Conservation (phyloP, 2,113 vertebrate species). For the Acrocephalus arundinaceus region DNA sequence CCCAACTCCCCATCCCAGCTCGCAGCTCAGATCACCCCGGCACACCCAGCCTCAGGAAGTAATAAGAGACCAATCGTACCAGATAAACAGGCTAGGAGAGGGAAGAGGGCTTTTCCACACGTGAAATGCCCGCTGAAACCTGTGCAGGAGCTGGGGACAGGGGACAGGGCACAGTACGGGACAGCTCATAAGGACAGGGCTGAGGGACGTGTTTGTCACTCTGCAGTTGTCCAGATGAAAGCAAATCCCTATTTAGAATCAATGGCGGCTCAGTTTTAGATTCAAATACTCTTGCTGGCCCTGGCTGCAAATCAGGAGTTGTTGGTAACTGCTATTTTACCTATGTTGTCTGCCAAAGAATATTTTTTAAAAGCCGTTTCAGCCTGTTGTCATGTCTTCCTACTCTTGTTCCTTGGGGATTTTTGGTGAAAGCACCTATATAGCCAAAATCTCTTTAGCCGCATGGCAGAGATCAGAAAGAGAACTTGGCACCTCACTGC, state of each 20-base stretch:
- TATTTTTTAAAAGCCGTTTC: neutral
- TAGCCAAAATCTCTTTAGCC: neutral
- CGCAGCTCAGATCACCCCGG: accelerated
- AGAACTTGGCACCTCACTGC: neutral
- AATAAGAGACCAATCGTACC: neutral
- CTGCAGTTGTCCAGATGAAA: neutral
- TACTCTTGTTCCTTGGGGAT: neutral
- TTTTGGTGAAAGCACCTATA: neutral
- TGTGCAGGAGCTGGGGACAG: accelerated
- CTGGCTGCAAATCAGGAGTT: neutral
- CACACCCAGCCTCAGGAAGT: neutral
- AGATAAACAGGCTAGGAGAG: neutral
- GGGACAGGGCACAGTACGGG: accelerated
- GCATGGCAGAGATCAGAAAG: neutral
- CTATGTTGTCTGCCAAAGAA: neutral
- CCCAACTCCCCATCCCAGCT: neutral
- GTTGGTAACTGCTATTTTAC: neutral
- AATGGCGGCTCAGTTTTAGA: neutral
- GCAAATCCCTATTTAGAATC: neutral
- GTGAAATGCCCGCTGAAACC: neutral
- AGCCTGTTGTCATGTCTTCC: neutral
- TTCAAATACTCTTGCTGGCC: neutral
- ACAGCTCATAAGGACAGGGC: neutral
- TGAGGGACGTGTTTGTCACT: neutral
- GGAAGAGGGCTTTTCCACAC: neutral